Evolutionary conservation across 2,888 invertebrate genomes (phyloP).

Genomic region (Deilephila porcellus): DNA sequence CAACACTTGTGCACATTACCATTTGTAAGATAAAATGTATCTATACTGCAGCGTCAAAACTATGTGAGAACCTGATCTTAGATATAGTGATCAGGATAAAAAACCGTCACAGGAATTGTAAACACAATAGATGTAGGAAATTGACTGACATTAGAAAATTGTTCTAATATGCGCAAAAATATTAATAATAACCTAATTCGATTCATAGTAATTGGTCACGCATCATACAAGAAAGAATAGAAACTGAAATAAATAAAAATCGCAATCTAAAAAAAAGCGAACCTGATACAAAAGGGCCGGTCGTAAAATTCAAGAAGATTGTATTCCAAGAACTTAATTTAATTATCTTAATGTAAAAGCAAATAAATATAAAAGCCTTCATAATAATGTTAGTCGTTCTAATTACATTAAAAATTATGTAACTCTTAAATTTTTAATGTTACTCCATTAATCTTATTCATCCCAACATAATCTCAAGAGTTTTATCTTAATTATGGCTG

Average conservation of each 20-base stretch:
- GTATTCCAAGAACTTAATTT: neutral
- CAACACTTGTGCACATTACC: conserved; percentile 50
- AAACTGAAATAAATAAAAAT: neutral
- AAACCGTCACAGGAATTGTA: no score
- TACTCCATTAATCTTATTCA: neutral
- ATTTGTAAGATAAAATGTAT: conserved; percentile 56
- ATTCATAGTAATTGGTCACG: no score
- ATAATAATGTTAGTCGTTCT: neutral
- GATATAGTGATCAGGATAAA: no score
- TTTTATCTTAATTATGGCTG: neutral
- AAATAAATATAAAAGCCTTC: neutral
- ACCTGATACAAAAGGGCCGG: neutral
- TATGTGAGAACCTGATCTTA: neutral
- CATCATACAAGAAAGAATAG: no score
- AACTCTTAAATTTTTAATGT: neutral
- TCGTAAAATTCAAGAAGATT: neutral
- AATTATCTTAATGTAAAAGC: neutral
- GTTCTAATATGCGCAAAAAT: no score
- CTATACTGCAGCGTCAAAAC: conserved; percentile 28
- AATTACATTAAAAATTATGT: neutral
- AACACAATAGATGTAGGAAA: no score
- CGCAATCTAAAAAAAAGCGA: neutral
- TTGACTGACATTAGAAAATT: no score
- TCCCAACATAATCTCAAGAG: neutral
- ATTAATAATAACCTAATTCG: no score